Conservation (phyloP, 2,888 invertebrate species). For the Lasioglossum morio region DNA sequence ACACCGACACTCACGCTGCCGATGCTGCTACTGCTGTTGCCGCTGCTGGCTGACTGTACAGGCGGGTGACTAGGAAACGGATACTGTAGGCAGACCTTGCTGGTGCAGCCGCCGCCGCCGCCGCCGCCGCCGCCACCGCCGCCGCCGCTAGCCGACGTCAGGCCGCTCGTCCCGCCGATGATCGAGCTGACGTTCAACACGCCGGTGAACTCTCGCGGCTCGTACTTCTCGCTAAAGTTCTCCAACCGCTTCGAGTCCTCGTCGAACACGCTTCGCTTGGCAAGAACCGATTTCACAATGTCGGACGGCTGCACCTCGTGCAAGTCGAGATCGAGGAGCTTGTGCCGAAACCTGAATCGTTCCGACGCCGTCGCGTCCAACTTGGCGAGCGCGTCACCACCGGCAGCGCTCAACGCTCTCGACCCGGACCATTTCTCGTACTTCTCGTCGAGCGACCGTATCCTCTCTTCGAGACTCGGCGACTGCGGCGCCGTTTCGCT, state of each 20-base stretch:
- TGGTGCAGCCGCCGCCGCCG: conserved; percentile 79
- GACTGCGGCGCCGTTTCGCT: conserved; percentile 89
- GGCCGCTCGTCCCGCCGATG: conserved; percentile 70
- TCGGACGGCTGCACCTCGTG: conserved; percentile 96
- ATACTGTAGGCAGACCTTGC: conserved; percentile 89
- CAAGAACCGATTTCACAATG: conserved; percentile 95
- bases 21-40: conserved; percentile 37
- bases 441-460: conserved; percentile 96
- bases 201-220: conserved; percentile 87
- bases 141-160: conserved; percentile 56
- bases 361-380: conserved; percentile 85
- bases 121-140: conserved; percentile 47
- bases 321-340: conserved; percentile 92
- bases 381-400: conserved; percentile 86
- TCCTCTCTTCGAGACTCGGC: conserved; percentile 94
- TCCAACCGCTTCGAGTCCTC: conserved; percentile 97
- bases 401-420: conserved; percentile 87
- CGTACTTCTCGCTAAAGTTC: conserved; percentile 93
- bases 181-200: conserved; percentile 77
- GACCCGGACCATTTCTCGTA: conserved; percentile 95
- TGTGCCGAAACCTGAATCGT: conserved; percentile 88
- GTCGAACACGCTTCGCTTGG: conserved; percentile 97
- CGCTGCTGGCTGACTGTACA: conserved; percentile 76
- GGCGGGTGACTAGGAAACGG: conserved; percentile 93
- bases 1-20: neutral